Evolutionary conservation across 2,113 vertebrate species (phyloP), one percentile per base, ranked within the genome.

Genomic region (Typhlomys cinereus): DNA sequence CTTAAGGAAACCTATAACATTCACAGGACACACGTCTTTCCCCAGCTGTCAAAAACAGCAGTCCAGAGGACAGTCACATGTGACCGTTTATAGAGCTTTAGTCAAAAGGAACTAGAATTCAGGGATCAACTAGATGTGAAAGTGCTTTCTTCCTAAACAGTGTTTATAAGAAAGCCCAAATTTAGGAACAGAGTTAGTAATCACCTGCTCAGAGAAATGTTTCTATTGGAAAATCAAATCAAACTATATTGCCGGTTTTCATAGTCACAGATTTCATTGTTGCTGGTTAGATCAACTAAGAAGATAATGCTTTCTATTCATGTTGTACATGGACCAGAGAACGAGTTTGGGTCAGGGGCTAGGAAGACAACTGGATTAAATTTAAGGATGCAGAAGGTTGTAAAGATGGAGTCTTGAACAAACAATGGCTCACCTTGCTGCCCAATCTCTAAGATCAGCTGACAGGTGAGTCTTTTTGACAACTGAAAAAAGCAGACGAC

Each of bases 141-240:
- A 88, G 36, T 61, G 50, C 12, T 74, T 41, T 57, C 15, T 20
- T 50, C 52, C 86, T 89, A 88, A 81, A 67, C 18, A 44, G 14
- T 61, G 75, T 84, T 95, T 89, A 52, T 52, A 8, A 93, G 29
- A 69, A 88, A 90, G 67, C 8, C 23, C 48, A 85, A 57, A 74
- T 54, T 92, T 39, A 91, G 39, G 59, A 93, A 88, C 5, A 64
- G 21, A 84, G 62, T 84, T 91, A 70, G n/a, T 74, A 67, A 80
- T 5, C 61, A 36, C 20, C 46, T 93, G 46, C 78, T 54, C 14
- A 67, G n/a, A 34, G 48, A 78, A 85, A 90, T n/a, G 69, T 89
- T 78, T 90, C 67, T 82, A 44, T 76, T 71, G 94, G 52, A 85
- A 95, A 93, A 78, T 39, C 44, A 74, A 92, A 94, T 50, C 57